Conservation (phyloP, 2,888 invertebrate species). For the Agrotis exclamationis region DNA sequence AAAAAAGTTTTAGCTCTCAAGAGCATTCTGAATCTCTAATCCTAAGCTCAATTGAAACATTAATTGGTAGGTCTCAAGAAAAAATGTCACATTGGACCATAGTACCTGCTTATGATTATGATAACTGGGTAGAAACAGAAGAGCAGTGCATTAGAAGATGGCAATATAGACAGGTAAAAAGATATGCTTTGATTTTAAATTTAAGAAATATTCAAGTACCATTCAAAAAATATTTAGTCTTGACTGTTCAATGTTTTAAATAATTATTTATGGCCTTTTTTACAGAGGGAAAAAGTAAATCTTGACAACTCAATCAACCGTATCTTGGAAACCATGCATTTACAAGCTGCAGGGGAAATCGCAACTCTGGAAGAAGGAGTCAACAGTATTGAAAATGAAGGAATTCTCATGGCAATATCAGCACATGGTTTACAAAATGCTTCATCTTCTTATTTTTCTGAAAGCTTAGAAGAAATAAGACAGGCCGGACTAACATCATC, state of each 20-base stretch:
- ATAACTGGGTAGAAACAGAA: conserved; percentile 66
- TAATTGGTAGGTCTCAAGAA: conserved; percentile 7
- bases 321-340: conserved; percentile 92
- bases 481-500: too few relatives aligned
- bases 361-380: conserved; percentile 84
- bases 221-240: not conserved
- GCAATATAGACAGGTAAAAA: conserved; percentile 92
- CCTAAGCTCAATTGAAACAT: conserved; percentile 34
- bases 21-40: conserved; percentile 61
- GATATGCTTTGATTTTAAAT: not conserved
- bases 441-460: conserved; percentile 66
- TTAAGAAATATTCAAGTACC: not conserved
- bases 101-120: not conserved
- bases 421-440: conserved; percentile 92
- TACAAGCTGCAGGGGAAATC: conserved; percentile 85
- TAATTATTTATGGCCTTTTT: conserved; percentile 62
- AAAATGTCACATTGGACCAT: not conserved
- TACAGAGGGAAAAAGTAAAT: conserved; percentile 92
- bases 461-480: conserved; percentile 17
- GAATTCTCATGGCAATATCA: conserved; percentile 94
- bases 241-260: not conserved
- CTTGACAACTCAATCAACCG: conserved; percentile 94
- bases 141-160: conserved; percentile 89
- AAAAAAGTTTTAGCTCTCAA: conserved; percentile 65
- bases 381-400: conserved; percentile 93